phyloP scores from a whole-genome alignment of 2,797 vertebrate species.

The Chiloscyllium punctatum region DNA sequence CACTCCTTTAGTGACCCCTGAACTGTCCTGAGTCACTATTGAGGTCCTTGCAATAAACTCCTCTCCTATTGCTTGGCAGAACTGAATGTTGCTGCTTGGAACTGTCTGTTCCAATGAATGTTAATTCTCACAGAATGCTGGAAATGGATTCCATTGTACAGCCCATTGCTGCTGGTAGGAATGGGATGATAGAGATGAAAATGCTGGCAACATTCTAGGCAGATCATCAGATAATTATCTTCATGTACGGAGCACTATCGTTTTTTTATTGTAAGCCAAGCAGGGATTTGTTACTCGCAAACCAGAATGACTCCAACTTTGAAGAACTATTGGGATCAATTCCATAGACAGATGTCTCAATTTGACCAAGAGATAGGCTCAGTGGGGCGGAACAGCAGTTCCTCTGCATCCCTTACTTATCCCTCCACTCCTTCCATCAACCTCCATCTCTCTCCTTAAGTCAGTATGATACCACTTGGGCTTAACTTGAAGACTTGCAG shows the following conservation, averaged over 20 bases:
- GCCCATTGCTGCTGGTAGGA: neutral
- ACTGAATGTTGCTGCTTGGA: too few relatives aligned
- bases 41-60: too few relatives aligned
- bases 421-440: too few relatives aligned
- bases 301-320: neutral
- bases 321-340: neutral
- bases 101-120: too few relatives aligned
- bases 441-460: neutral
- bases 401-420: neutral
- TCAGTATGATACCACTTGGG: neutral
- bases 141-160: too few relatives aligned
- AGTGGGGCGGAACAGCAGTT: neutral
- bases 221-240: neutral
- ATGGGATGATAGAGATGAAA: neutral
- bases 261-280: neutral
- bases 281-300: neutral
- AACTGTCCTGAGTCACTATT: too few relatives aligned
- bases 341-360: neutral
- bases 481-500: neutral
- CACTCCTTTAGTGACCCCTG: too few relatives aligned
- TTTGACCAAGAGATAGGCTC: neutral
- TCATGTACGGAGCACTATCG: neutral
- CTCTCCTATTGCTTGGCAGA: too few relatives aligned
- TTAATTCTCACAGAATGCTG: too few relatives aligned
- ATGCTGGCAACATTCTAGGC: neutral